phyloP scores from a whole-genome alignment of 2,113 vertebrate genomes.

The Euleptes europaea region DNA sequence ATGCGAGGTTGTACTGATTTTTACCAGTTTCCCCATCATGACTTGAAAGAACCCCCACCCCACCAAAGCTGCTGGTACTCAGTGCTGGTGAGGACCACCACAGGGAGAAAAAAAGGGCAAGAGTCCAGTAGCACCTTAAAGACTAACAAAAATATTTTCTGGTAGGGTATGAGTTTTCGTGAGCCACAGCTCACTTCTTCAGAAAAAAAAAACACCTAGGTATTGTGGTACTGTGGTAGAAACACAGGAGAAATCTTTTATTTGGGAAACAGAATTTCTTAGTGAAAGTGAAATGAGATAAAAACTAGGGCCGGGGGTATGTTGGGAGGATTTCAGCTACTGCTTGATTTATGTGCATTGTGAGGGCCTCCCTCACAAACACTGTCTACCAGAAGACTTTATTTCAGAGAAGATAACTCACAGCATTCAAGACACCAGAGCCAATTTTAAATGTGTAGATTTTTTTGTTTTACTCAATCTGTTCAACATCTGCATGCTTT shows the following conservation, averaged over 20 bases:
- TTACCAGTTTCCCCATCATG: too few relatives aligned
- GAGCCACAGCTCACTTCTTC: too few relatives aligned
- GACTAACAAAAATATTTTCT: too few relatives aligned
- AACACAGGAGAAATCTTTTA: slow-evolving; percentile 52
- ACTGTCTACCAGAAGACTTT: slow-evolving; percentile 53
- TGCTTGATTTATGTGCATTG: slow-evolving; percentile 59
- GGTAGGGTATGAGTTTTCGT: too few relatives aligned
- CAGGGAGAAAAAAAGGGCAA: too few relatives aligned
- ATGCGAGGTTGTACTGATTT: too few relatives aligned
- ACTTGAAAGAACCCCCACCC: too few relatives aligned
- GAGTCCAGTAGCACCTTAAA: too few relatives aligned
- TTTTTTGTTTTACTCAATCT: slow-evolving; percentile 62
- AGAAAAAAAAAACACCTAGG: neutral
- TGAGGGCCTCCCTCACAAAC: slow-evolving; percentile 60
- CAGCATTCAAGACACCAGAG: slow-evolving; percentile 56
- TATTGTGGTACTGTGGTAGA: slow-evolving; percentile 57
- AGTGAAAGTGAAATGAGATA: slow-evolving; percentile 58
- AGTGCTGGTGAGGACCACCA: too few relatives aligned
- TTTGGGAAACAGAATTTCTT: slow-evolving; percentile 65
- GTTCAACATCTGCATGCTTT: slow-evolving; percentile 42
- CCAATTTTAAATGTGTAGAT: slow-evolving; percentile 64
- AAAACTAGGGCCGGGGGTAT: slow-evolving; percentile 48
- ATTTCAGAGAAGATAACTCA: slow-evolving; percentile 58
- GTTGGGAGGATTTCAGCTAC: slow-evolving; percentile 58
- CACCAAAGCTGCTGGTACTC: too few relatives aligned